Evolutionary conservation across 2,888 invertebrate species (phyloP).

Genomic region (Yponomeuta cagnagella): DNA sequence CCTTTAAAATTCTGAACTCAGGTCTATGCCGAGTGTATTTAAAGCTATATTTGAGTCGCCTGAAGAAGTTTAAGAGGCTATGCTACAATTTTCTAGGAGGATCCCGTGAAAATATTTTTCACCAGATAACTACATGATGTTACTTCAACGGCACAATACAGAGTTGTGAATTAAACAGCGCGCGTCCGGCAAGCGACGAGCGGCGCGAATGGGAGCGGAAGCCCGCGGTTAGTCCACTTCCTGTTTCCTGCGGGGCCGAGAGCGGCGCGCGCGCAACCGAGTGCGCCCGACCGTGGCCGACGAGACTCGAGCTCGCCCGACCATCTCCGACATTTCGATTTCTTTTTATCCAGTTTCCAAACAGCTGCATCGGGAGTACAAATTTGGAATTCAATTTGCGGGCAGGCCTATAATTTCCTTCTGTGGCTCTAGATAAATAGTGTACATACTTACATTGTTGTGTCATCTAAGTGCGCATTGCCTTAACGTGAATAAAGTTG

Average conservation of each 20-base stretch:
- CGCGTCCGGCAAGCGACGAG: constrained; percentile 30
- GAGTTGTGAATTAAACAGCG: constrained; percentile 20
- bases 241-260: constrained; percentile 73
- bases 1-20: too few species aligned
- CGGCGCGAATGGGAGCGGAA: constrained; percentile 73
- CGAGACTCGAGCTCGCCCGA: constrained; percentile 55
- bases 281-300: constrained; percentile 34
- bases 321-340: constrained; percentile 22
- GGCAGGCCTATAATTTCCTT: too few species aligned
- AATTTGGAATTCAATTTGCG: background rate
- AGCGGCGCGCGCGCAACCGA: constrained; percentile 18
- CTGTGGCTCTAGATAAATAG: background rate
- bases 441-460: background rate
- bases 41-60: too few species aligned
- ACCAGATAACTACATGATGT: constrained; percentile 33
- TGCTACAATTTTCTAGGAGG: background rate
- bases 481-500: constrained; percentile 49
- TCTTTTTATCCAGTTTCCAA: background rate
- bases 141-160: constrained; percentile 39
- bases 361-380: background rate
- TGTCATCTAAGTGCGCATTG: constrained; percentile 27
- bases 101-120: background rate
- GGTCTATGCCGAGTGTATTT: too few species aligned
- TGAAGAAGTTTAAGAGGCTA: background rate
- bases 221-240: constrained; percentile 75